Base-by-base conservation (phyloP, 2,113 vertebrate species). In the Ardeotis arabs region DNA sequence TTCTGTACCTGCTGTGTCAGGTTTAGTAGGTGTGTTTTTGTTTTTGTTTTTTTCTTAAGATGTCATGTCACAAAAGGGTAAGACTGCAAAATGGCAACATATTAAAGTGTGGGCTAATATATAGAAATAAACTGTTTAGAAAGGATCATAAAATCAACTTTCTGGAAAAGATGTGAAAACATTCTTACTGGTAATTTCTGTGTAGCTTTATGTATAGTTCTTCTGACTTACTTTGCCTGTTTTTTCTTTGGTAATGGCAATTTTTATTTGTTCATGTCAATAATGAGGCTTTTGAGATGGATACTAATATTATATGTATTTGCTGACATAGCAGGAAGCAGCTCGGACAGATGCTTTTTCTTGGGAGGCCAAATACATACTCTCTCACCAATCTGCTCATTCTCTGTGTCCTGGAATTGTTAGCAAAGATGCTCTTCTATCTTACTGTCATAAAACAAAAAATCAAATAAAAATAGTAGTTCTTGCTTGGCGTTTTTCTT, bases 281-380 rank as follows among this genome's bases (percentile, higher is more conserved):
- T 28, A 9, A 29, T 66, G 63, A 84, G n/a, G 23, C 21, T 78
- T 95, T 81, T 74, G 73, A 88, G 47, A 17, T 35, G 7, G 15
- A 24, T 44, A 14, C 10, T 58, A 33, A 63, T 25, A 41, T 78
- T 29, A 4, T 64, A 27, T 56, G 2, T 87, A 21, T 72, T 73
- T 89, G 58, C 91, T 94, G 87, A 85, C 63, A 29, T 84, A 87
- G 86, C 84, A 84, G 89, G 83, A 90, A 96, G 60, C 87, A 82
- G 35, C 84, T 87, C 39, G 75, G 80, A 73, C 84, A 95, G 84
- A 60, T 95, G 49, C 77, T 84, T 44, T 77, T 90, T 78, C 69
- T 63, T 91, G 50, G 27, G 52, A 94, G 80, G 79, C 82, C 55
- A 62, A 73, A 81, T 90, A 41, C 25, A 16, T 39, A 60, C 28